Base-by-base conservation (phyloP, 2,113 vertebrate species). In the Psammodynastes pulverulentus region DNA sequence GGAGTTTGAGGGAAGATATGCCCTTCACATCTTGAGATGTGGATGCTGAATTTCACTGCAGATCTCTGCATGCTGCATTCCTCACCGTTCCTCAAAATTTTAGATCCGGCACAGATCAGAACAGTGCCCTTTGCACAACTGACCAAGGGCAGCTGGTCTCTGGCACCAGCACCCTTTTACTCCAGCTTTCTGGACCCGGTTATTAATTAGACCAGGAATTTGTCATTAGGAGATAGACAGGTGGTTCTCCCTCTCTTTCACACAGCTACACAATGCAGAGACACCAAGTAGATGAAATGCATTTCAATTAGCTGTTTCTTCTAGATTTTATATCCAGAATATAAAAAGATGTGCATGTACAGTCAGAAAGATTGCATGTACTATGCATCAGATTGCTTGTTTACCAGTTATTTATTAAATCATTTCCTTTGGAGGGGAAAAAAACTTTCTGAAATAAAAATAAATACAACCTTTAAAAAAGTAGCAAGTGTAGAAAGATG, bases 121-220 rank as follows among this genome's bases (percentile, higher is more conserved):
- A 85, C 21, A 39, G 45, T 92, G 91, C n/a, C 91, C 91, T 92
- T 46, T 86, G 72, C 23, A 1, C 53, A 62, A n/a, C 52, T 84
- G 72, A 86, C 43, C 72, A 92, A 92, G 91, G 88, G n/a, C 88
- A 89, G 53, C 45, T 51, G n/a, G 79, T 17, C 53, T 85, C 72
- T 89, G 91, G 72, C 53, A 89, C 45, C 53, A 51, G 46, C n/a
- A 51, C n/a, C 29, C 23, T 62, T 92, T 92, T 86, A 62, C 51
- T 48, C 52, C 24, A 34, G 72, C 88, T 89, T 89, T 92, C 45
- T 54, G 29, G 53, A 45, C 72, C 79, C 62, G 26, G 58, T 85
- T 51, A 92, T 92, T 86, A 92, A 89, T 92, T 88, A 89, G 45
- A 89, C 88, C 88, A 89, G 53, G 53, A 92, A 52, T 79, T 86